phyloP scores from a whole-genome alignment of 2,797 vertebrate species.

The Gymnocypris eckloni region DNA sequence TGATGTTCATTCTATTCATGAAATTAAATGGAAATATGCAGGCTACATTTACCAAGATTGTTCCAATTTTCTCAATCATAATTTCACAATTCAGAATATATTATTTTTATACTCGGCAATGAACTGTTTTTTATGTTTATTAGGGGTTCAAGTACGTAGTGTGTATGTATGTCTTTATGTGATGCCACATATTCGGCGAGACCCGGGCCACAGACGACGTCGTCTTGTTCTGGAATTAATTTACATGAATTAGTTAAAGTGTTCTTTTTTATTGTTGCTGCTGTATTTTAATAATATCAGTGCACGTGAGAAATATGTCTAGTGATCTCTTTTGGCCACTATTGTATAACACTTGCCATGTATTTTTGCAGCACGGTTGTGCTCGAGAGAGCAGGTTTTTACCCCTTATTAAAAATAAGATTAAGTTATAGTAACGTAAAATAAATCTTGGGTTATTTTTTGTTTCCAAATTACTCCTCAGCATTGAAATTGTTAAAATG shows the following conservation, averaged over 20 bases:
- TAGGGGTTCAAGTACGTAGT: no score
- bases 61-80: not conserved
- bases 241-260: not conserved
- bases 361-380: not conserved
- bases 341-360: not conserved
- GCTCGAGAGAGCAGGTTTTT: not conserved
- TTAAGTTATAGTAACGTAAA: not conserved
- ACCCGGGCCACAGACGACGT: not conserved
- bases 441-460: not conserved
- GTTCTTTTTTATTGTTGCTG: not conserved
- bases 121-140: constrained; percentile 37
- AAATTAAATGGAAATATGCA: constrained; percentile 50
- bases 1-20: not conserved
- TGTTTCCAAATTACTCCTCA: not conserved
- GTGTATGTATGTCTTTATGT: constrained; percentile 15
- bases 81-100: constrained; percentile 45
- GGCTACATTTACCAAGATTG: constrained; percentile 19
- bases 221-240: constrained; percentile 16
- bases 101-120: constrained; percentile 54
- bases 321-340: not conserved
- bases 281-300: constrained; percentile 18
- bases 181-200: not conserved
- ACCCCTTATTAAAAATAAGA: constrained; percentile 1
- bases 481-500: not conserved
- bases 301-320: constrained; percentile 7